phyloP scores from a whole-genome alignment of 2,888 invertebrate species.

The Limnephilus auricula region DNA sequence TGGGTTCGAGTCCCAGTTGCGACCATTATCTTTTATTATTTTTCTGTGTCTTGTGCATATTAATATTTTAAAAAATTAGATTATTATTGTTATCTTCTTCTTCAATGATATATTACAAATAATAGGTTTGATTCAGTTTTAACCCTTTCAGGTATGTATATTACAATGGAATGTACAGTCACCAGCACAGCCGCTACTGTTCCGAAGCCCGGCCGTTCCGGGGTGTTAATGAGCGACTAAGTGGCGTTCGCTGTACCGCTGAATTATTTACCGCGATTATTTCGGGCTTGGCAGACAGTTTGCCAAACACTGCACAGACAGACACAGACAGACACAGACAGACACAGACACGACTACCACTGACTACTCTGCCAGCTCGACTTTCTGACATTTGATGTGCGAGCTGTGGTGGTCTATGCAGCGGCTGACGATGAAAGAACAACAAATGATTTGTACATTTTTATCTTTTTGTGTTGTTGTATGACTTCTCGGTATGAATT shows the following conservation, averaged over 20 bases:
- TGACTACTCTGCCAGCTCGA: conserved; percentile 29
- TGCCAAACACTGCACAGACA: conserved; percentile 58
- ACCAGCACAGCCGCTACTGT: not conserved
- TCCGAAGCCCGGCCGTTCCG: not conserved
- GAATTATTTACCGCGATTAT: conserved; percentile 60
- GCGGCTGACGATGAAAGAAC: not conserved
- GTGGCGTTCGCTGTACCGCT: conserved; percentile 60
- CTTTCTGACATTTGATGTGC: conserved; percentile 37
- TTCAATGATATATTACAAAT: too few species aligned
- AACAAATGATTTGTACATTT: not conserved
- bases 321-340: not conserved
- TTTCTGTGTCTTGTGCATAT: too few species aligned
- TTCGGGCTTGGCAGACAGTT: conserved; percentile 55
- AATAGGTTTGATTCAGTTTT: not conserved
- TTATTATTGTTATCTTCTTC: too few species aligned
- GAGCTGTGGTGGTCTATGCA: conserved; percentile 6
- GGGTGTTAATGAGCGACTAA: conserved; percentile 60
- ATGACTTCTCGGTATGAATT: not conserved
- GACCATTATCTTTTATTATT: too few species aligned
- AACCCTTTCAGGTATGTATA: not conserved
- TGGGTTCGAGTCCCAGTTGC: too few species aligned
- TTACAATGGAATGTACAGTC: not conserved
- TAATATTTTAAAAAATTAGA: too few species aligned
- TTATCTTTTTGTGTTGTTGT: not conserved
- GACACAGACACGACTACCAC: conserved; percentile 10